Base-by-base conservation (phyloP, 2,797 vertebrate genomes). In the Enteromius argenteus region DNA sequence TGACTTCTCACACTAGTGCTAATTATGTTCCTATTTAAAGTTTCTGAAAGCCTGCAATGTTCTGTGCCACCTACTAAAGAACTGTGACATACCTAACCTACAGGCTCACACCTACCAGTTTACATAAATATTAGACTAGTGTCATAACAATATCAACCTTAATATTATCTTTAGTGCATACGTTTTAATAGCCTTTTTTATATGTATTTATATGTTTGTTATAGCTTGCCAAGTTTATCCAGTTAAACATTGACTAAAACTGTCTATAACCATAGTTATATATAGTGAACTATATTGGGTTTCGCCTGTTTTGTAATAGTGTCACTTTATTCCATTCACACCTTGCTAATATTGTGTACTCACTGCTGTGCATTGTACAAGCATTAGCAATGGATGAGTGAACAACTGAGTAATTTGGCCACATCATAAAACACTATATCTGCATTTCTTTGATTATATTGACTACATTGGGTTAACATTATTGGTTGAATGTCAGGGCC, bases 401-500 rank as follows among this genome's bases (percentile, higher is more conserved):
- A 58, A n/a, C 21, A 11, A 58, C 21, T n/a, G 10, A 60, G 56
- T 60, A 23, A 64, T 32, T 14, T 62, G 11, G 23, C 27, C 4
- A 60, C 10, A 42, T 39, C 13, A 42, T 13, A 73, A 71, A 39
- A 71, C 69, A 27, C 14, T 49, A 23, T 71, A 30, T 73, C 11
- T 13, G 10, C 14, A 11, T 46, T 21, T 23, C 23, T 67, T 51
- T 80, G 15, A 37, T 32, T 37, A 42, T 71, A 42, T 9, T 71
- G 17, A 58, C 4, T 35, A 44, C 21, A 72, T 21, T 71, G 60
- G 4, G 13, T 39, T 81, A 39, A 81, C 39, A 60, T 23, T 13
- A 15, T 21, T 32, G 44, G 23, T 53, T 86, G 35, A 84, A 51
- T 81, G 77, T 85, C 87, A 97, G 97, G 97, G 97, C 3, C 96